Evolutionary conservation across 92 coral and sea anemone species (phyloP), one percentile per base, ranked within the genome.

Genomic region (Chrysogorgia sp.): DNA sequence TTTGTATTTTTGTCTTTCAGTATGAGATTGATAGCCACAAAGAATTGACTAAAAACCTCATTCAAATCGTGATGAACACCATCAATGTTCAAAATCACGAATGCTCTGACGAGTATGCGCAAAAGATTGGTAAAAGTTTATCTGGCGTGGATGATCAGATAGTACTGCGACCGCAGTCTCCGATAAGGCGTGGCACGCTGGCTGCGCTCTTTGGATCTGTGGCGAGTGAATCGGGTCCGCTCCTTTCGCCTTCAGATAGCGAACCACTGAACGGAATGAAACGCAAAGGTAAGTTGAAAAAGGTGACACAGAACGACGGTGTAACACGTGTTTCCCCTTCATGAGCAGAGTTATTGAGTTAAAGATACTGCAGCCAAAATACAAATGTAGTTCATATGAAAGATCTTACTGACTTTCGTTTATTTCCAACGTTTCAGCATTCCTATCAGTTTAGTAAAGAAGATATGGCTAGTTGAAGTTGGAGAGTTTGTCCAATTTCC

Each of bases 71-170:
- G 71, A 56, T 96, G 67, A 91, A 96, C 75, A 96, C 99, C 5
- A 62, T 96, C 61, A 93, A 96, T 80, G 94, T 96, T 34, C 99
- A 96, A 77, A 87, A 96, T 83, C 99, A 96, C 77, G 89, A 89
- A 76, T 96, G 99, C 63, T 88, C 96, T 31, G 90, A 92, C 43
- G 91, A 86, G 75, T 85, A 88, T 30, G 89, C 89, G 41, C 83
- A 70, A 35, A 80, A 74, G 14, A 83, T 85, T 56, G 84, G 92
- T 14, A 83, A 80, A 19, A 91, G 97, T 67, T 56, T 86, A 30
- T 90, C 89, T n/a, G 80, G 88, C 57, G 47, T 86, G 30, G 76
- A 62, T 56, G 90, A 80, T 60, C 89, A 91, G 28, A 65, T 77
- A 34, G 79, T 65, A 20, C 65, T 49, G 31, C 20, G 34, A 23